Base-by-base conservation (phyloP, 2,113 vertebrate species). In the Hippocampus abdominalis region DNA sequence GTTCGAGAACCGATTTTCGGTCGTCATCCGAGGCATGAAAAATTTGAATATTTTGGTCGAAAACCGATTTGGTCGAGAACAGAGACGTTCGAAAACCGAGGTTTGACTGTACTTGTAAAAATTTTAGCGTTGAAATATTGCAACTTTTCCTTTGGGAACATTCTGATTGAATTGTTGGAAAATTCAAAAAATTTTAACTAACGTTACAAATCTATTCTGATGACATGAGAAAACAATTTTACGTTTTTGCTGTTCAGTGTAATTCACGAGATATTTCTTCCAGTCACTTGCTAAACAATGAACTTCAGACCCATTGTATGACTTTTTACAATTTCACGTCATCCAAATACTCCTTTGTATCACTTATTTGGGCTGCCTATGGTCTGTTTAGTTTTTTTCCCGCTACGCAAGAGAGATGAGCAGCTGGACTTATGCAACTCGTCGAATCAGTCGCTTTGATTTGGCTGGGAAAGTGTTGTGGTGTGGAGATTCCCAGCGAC, bases 381-480 rank as follows among this genome's bases (percentile, higher is more conserved):
- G 20, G 68, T 53, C 53, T 64, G 44, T 75, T 62, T 75, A 66
- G 64, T 73, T 63, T 70, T 64, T 9, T 27, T 0, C 68, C 73
- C 68, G 68, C 73, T 49, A 53, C 66, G n/a, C 51, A 54, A 54
- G 20, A 64, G 56, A 75, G n/a, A 77, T 1, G 0, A 8, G 59
- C 68, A 61, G 62, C 53, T 40, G 54, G 51, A 48, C 77, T 40
- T 65, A 71, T 66, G 75, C 44, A 74, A 77, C 75, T 73, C 54
- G 73, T 86, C 11, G n/a, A 79, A 74, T 81, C 36, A 40, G 80
- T 69, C 59, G 63, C 73, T 79, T 12, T 73, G 73, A 57, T 80
- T 78, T 74, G 63, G 18, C 66, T 68, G 21, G 39, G 25, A 68
- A 25, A 57, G 46, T 69, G 62, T 73, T 66, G 32, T 49, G 1